Base-by-base conservation (phyloP, 2,797 vertebrate genomes). In the Otolemur crassicaudatus region DNA sequence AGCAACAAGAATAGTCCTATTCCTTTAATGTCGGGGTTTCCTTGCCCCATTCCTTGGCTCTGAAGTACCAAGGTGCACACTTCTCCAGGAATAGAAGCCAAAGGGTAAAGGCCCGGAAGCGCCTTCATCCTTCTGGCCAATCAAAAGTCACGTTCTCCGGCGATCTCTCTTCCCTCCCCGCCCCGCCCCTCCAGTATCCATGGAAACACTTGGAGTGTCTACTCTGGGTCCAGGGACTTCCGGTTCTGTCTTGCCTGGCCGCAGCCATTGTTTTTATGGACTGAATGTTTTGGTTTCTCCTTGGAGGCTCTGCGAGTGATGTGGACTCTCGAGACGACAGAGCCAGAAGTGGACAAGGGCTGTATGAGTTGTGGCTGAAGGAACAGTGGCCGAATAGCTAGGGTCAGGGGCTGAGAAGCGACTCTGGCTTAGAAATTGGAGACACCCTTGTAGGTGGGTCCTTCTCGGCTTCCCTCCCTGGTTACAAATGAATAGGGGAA, bases 51-150 rank as follows among this genome's bases (percentile, higher is more conserved):
- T 2, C 5, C 49, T 11, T 1, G 0, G 29, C 2, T 22, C 49
- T 12, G 10, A 63, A 63, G 8, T 1, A 0, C 40, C 2, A 0
- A 0, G 22, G 11, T 0, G 10, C 3, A 16, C 37, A 0, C 0
- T 14, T 2, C 27, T 49, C 11, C 0, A 0, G 1, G 12, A 22
- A 12, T 0, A 0, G 6, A n/a, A 4, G 0, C 27, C 0, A 8
- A 29, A 2, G 1, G 6, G 53, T 23, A 67, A 29, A 22, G 4
- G 19, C 27, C 0, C 1, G 0, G 6, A 80, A 0, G 8, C 17
- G 2, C 19, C 49, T 23, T 6, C 5, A n/a, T 31, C 19, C n/a
- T 83, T 34, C 65, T 73, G 58, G 60, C 94, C 93, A 96, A 96
- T 96, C 93, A 84, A 53, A 65, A 92, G 76, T 4, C 85, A 53